phyloP scores from a whole-genome alignment of 2,888 invertebrate genomes.

The Oscheius sp. region DNA sequence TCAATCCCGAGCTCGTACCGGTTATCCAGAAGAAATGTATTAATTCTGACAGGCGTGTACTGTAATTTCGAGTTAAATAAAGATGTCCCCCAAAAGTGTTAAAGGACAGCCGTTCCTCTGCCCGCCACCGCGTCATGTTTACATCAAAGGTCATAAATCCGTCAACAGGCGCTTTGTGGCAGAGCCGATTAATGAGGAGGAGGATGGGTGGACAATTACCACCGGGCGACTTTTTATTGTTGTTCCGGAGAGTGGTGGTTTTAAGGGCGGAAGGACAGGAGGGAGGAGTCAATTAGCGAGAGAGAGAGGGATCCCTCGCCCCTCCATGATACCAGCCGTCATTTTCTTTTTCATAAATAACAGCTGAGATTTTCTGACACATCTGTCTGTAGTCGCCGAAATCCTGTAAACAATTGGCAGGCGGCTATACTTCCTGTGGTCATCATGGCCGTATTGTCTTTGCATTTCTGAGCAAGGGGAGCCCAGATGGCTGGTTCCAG shows the following conservation, averaged over 20 bases:
- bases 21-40: constrained; percentile 59
- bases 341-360: no score
- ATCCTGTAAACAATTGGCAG: no score
- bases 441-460: no score
- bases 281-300: no score
- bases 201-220: not conserved
- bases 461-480: no score
- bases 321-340: not conserved
- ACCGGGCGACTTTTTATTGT: not conserved
- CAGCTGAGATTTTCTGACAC: no score
- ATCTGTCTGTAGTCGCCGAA: no score
- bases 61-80: no score
- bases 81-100: constrained; percentile 5
- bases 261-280: no score
- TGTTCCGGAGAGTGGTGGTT: not conserved
- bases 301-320: not conserved
- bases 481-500: no score
- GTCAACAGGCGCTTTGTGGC: constrained; percentile 36
- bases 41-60: no score
- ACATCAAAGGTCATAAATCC: constrained; percentile 33
- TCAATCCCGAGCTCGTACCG: constrained; percentile 54
- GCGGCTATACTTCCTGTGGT: no score
- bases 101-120: not conserved
- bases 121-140: constrained; percentile 15
- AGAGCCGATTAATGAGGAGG: constrained; percentile 28